phyloP scores from a whole-genome alignment of 2,113 vertebrate genomes.

The Lophius piscatorius region DNA sequence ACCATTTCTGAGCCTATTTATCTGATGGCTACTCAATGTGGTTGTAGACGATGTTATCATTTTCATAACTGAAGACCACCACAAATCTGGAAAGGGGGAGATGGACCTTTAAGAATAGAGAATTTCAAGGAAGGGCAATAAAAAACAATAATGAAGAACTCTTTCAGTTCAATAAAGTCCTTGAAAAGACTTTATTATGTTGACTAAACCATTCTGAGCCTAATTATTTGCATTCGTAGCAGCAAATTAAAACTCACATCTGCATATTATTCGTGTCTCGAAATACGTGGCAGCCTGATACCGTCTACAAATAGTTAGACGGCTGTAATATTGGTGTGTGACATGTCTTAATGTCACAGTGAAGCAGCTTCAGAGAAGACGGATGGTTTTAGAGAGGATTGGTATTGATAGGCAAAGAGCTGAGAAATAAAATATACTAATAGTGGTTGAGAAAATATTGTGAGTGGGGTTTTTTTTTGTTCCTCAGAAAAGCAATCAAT shows the following conservation, averaged over 20 bases:
- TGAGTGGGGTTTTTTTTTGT: too few relatives aligned
- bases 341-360: conserved; percentile 12
- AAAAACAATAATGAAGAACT: too few relatives aligned
- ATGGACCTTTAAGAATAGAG: too few relatives aligned
- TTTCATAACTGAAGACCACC: too few relatives aligned
- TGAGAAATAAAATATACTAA: too few relatives aligned
- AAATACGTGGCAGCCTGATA: conserved; percentile 24
- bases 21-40: too few relatives aligned
- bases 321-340: conserved; percentile 2
- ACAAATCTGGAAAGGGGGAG: too few relatives aligned
- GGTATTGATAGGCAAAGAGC: conserved; percentile 3
- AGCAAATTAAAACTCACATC: conserved; percentile 4
- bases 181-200: conserved; percentile 19
- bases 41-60: too few relatives aligned
- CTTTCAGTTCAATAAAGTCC: not conserved
- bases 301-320: conserved; percentile 3
- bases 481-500: too few relatives aligned
- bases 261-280: conserved; percentile 10
- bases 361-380: conserved; percentile 1
- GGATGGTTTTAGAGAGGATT: conserved; percentile 4
- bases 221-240: conserved; percentile 18
- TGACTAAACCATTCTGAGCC: conserved; percentile 3
- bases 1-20: too few relatives aligned
- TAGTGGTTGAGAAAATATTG: too few relatives aligned
- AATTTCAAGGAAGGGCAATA: too few relatives aligned